These are phyloP conservation scores for Pycnonotus jocosus DNA, from an alignment of 2,113 vertebrate genomes.

Conservation along the genomic window DNA sequence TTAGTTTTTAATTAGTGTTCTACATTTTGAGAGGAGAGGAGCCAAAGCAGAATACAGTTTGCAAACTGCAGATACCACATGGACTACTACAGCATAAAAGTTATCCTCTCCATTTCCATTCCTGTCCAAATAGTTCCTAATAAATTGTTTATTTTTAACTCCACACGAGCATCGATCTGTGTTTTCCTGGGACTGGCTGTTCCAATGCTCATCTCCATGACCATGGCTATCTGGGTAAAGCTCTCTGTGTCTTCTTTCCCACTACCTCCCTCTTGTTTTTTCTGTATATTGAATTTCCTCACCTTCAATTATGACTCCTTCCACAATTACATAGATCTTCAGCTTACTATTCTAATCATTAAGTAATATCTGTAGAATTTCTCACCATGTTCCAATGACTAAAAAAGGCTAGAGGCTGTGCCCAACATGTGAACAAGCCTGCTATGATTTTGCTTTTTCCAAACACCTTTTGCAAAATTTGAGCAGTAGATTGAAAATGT, in stretches of 20 bases:
- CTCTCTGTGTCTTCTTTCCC: background rate
- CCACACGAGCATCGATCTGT: fast-evolving
- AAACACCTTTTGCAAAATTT: background rate
- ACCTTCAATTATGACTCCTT: background rate
- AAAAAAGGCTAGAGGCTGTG: background rate
- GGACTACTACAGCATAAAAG: background rate
- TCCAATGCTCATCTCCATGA: too few species aligned
- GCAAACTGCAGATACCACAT: background rate
- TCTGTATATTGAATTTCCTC: background rate
- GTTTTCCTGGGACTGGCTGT: background rate
- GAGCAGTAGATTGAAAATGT: background rate
- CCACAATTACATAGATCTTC: background rate
- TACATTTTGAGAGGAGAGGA: background rate
- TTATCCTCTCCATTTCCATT: background rate
- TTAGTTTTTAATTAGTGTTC: background rate
- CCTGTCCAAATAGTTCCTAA: background rate
- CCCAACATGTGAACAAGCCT: background rate
- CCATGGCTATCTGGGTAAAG: background rate
- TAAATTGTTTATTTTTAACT: background rate
- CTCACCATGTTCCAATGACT: background rate
- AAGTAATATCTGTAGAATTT: background rate
- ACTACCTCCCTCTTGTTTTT: background rate
- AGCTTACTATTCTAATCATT: background rate
- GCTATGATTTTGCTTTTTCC: background rate
- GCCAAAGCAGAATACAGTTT: background rate